Evolutionary conservation across 2,888 invertebrate genomes (phyloP), one percentile per base, ranked within the genome.

Genomic region (Ptilodon capucinus): DNA sequence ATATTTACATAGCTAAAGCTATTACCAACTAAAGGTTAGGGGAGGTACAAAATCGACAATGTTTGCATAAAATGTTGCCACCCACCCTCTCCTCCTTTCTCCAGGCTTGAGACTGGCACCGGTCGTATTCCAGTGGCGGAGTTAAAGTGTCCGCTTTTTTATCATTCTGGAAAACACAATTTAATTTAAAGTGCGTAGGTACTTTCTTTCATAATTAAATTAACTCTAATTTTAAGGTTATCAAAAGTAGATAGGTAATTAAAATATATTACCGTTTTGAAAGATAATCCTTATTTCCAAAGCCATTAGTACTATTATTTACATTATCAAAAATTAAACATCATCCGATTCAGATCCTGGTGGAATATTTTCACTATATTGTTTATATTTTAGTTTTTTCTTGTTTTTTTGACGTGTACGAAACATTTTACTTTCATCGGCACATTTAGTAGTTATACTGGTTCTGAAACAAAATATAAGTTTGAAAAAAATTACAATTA

Each of bases 381-480:
- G 53, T 47, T 58, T 64, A 30, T 32, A 47, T 9, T 51, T 59
- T 13, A 59, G 59, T 45, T 64, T 79, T 18, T 61, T 75, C 59
- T 67, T 69, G 38, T 75, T 75, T 16, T 64, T 57, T 46, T 74
- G 65, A 2, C 81, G 73, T 36, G 69, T 79, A 18, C 87, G 88
- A 36, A 80, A 79, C 92, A 93, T 92, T 78, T 93, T 93, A 57
- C 92, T 92, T 71, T 93, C 93, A 64, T 93, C 93, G 0, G 92
- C 92, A 62, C 92, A 93, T 73, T 93, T 93, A 0, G 92, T 92
- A 17, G 93, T 93, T n/a, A 93, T 93, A n/a, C 91, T 89, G 13
- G 84, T 87, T 42, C 93, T 91, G 73, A 38, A 72, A 74, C 36
- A 43, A 8, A 28, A 25, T 16, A 39, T 16, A 44, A 39, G 44